Base-by-base conservation (phyloP, 2,797 vertebrate species). In the Neostethus bicornis region DNA sequence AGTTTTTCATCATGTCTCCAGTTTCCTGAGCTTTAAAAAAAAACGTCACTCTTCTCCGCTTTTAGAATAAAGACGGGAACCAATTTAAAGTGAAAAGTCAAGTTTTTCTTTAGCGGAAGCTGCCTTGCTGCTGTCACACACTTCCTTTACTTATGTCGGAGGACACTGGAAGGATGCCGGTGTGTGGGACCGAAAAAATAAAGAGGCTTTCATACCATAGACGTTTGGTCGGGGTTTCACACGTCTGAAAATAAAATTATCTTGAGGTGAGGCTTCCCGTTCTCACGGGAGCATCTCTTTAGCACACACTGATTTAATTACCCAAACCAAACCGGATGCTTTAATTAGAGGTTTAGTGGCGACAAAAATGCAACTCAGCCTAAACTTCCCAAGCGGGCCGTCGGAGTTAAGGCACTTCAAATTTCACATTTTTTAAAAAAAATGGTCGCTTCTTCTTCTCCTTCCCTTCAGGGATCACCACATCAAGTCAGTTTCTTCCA, bases 231-330 rank as follows among this genome's bases (percentile, higher is more conserved):
- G 34, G 31, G 21, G 16, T 31, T 14, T 12, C 4, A 26, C 55
- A 58, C 9, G 1, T 17, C 31, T 50, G 43, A 61, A 39, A 19
- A 29, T 23, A 8, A 19, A 47, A 62, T 32, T 46, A 39, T 10
- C 44, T 42, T 7, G 41, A 54, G n/a, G 23, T 42, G 17, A 64
- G 31, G 51, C 60, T 51, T 51, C 24, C n/a, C 44, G 1, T 54
- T 70, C 66, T 53, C 55, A 25, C 12, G 16, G 17, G 16, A 24
- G 41, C 31, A 31, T 47, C 55, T 20, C 38, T 52, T 16, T 64
- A 55, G 70, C 37, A 32, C 73, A 54, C 28, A 9, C 13, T 43
- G 13, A 14, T 48, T 47, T 32, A 41, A 42, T 46, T 61, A 41
- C 51, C 25, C 51, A 29, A 17, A 32, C 38, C 38, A 39, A 31